phyloP scores from a whole-genome alignment of 2,797 vertebrate genomes.

The Onychomys leucogaster region DNA sequence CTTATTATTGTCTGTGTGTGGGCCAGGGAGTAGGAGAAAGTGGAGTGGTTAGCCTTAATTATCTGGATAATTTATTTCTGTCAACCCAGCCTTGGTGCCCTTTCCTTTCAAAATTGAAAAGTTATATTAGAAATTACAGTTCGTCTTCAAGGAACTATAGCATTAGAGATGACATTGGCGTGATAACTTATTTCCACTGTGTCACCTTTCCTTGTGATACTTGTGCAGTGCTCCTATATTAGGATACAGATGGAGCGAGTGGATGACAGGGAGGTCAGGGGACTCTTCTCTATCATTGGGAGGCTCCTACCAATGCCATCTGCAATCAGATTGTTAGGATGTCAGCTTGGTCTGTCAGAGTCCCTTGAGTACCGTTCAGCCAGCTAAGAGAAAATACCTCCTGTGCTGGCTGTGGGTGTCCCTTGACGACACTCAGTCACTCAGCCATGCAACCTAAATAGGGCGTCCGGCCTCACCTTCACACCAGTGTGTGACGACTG shows the following conservation, averaged over 20 bases:
- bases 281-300: conserved; percentile 79
- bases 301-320: conserved; percentile 84
- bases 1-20: conserved; percentile 70
- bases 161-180: conserved; percentile 71
- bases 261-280: conserved; percentile 83
- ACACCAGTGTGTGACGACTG: conserved; percentile 85
- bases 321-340: conserved; percentile 90
- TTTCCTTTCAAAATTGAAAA: conserved; percentile 71
- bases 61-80: conserved; percentile 83
- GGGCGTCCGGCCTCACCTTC: conserved; percentile 86
- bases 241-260: conserved; percentile 66
- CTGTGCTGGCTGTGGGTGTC: conserved; percentile 86
- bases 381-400: conserved; percentile 86
- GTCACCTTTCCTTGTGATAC: conserved; percentile 62
- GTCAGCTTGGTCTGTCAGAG: conserved; percentile 89
- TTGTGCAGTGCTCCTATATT: not conserved
- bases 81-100: conserved; percentile 72
- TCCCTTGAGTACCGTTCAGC: conserved; percentile 87
- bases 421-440: conserved; percentile 87
- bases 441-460: conserved; percentile 88
- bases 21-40: conserved; percentile 72
- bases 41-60: conserved; percentile 82
- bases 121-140: conserved; percentile 74
- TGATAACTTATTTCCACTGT: conserved; percentile 69
- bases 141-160: conserved; percentile 74